Conservation (phyloP, 1,140 invertebrate species). For the Drosophila carrolli region DNA sequence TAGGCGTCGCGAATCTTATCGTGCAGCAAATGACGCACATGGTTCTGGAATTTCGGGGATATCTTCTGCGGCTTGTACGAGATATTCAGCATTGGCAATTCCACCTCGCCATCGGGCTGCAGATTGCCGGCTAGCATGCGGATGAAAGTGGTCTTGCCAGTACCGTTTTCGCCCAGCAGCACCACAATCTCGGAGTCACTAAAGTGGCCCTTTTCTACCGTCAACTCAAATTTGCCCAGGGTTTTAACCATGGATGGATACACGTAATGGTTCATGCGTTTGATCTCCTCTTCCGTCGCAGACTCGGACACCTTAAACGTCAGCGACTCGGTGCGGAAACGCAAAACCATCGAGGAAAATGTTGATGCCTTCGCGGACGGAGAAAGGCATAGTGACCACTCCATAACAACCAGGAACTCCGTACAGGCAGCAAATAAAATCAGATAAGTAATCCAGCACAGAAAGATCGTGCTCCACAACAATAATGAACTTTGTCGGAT, state of each 20-base stretch:
- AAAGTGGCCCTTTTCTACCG: conserved; percentile 96
- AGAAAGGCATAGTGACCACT: conserved; percentile 99
- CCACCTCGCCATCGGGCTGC: conserved; percentile 92
- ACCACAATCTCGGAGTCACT: conserved; percentile 99
- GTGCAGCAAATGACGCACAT: conserved; percentile 95
- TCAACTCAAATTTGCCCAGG: conserved; percentile 93
- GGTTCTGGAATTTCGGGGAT: conserved; percentile 98
- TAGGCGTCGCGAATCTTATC: conserved; percentile 99
- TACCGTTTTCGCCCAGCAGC: conserved; percentile 99
- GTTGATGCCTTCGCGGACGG: conserved; percentile 99
- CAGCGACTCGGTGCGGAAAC: conserved; percentile 98
- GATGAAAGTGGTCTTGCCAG: conserved; percentile 99
- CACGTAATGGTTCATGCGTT: conserved; percentile 97
- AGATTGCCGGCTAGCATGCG: conserved; percentile 98
- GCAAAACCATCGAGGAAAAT: conserved; percentile 99
- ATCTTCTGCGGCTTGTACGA: conserved; percentile 99
- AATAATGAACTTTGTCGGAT: conserved; percentile 98
- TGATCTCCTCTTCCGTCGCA: conserved; percentile 97
- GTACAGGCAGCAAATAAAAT: conserved; percentile 99
- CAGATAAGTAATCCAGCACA: conserved; percentile 99
- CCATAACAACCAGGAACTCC: conserved; percentile 99
- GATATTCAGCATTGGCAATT: conserved; percentile 97
- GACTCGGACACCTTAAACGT: conserved; percentile 99
- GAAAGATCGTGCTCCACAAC: conserved; percentile 99
- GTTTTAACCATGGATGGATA: conserved; percentile 95